A percentile compares a stretch with the other conserved stretches of the same genome.
Evolutionary conservation across 1,140 invertebrate genomes (phyloP).

Genomic region (Hypsibius dujardini): DNA sequence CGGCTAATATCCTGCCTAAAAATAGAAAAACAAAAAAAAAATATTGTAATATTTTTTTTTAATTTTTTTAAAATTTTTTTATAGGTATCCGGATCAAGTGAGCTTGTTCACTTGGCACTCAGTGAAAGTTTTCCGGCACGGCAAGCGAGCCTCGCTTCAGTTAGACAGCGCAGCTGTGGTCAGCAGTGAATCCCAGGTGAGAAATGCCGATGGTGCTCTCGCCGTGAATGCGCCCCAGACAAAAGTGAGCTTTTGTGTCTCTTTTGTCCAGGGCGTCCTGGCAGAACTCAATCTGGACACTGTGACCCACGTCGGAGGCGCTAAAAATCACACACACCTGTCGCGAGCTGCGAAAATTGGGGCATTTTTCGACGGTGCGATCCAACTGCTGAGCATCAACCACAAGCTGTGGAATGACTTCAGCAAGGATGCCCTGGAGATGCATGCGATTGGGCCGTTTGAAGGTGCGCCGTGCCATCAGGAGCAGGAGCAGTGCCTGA

Average conservation of each 20-base stretch:
- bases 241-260: no score
- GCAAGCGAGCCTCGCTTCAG: slow-evolving; percentile 55
- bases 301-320: slow-evolving; percentile 62
- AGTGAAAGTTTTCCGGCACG: slow-evolving; percentile 50
- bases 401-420: slow-evolving; percentile 42
- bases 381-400: slow-evolving; percentile 66
- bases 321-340: slow-evolving; percentile 38
- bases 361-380: slow-evolving; percentile 56
- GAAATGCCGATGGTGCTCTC: no score
- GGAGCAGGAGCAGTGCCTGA: slow-evolving; percentile 46
- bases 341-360: slow-evolving; percentile 52
- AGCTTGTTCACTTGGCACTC: slow-evolving; percentile 58
- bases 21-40: no score
- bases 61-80: slow-evolving; percentile 19
- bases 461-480: slow-evolving; percentile 47
- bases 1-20: slow-evolving; percentile 8
- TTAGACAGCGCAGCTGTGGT: slow-evolving; percentile 51
- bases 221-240: no score
- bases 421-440: slow-evolving; percentile 29
- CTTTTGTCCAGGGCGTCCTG: slow-evolving; percentile 42
- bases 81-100: slow-evolving; percentile 33
- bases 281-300: slow-evolving; percentile 64
- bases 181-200: slow-evolving; percentile 41
- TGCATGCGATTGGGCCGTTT: slow-evolving; percentile 42
- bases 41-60: slow-evolving; percentile 20